Percentiles rank a stretch among this genome's conserved stretches.
These are phyloP conservation scores for Drosophila kepulauana DNA, from an alignment of 1,140 invertebrate species.

Conservation along the genomic window DNA sequence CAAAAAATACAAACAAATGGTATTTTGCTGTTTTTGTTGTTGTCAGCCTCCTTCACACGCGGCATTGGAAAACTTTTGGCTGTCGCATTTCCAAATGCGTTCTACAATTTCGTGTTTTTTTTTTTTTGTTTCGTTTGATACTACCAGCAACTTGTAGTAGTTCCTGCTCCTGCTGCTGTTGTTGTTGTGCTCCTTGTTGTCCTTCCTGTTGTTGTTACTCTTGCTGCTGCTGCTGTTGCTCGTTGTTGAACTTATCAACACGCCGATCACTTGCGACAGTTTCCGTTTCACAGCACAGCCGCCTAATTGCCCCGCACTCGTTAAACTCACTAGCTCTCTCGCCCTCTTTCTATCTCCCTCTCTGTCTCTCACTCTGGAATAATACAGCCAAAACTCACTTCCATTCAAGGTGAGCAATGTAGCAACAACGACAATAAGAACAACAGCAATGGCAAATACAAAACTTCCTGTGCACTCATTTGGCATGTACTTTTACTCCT, in stretches of 20 bases:
- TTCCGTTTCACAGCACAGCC: constrained; percentile 71
- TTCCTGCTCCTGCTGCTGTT: constrained; percentile 29
- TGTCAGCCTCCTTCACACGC: constrained; percentile 34
- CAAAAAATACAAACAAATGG: constrained; percentile 59
- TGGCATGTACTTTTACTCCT: constrained; percentile 61
- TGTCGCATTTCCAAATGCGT: constrained; percentile 44
- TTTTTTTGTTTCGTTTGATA: neutral
- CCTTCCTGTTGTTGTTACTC: constrained; percentile 33
- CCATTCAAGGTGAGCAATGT: constrained; percentile 77
- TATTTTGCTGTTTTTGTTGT: constrained; percentile 44
- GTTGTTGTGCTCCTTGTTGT: constrained; percentile 28
- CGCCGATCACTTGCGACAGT: constrained; percentile 81
- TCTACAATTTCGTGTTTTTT: constrained; percentile 41
- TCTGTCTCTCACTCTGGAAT: too few species aligned
- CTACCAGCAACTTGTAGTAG: constrained; percentile 11
- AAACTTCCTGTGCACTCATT: constrained; percentile 83
- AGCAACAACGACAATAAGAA: constrained; percentile 25
- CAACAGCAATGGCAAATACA: constrained; percentile 11
- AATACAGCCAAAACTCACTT: constrained; percentile 28
- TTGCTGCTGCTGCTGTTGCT: constrained; percentile 15
- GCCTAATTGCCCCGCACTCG: constrained; percentile 78
- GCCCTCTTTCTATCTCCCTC: neutral
- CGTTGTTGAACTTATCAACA: constrained; percentile 75
- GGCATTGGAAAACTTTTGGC: constrained; percentile 59
- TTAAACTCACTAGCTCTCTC: neutral